A percentile compares a stretch with the other conserved stretches of the same genome.
Conservation (phyloP, 2,797 vertebrate species). For the Sebastes melanostomus region DNA sequence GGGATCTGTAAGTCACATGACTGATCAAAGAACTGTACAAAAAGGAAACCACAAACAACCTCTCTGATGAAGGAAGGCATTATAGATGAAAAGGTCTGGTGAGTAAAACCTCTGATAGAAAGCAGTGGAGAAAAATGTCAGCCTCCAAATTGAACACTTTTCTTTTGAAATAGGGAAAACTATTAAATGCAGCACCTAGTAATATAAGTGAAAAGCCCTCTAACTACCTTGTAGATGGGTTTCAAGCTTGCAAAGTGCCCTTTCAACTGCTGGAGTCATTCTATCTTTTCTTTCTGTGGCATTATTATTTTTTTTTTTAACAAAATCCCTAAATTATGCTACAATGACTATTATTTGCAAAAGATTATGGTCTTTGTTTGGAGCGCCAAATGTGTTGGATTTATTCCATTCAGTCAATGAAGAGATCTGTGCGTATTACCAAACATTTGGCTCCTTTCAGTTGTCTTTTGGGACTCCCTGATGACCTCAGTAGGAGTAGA, state of each 20-base stretch:
- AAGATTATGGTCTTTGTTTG: constrained; percentile 1
- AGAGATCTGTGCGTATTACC: neutral
- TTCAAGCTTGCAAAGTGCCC: neutral
- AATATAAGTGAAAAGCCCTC: neutral
- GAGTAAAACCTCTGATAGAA: neutral
- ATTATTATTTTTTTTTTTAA: neutral
- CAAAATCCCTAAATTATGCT: neutral
- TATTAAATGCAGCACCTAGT: no score
- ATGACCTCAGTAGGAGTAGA: neutral
- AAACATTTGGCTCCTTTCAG: neutral
- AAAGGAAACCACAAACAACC: neutral
- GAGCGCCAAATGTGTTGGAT: neutral
- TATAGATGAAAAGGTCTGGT: neutral
- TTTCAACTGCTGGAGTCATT: neutral
- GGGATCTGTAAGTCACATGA: neutral
- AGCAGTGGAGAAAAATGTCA: neutral
- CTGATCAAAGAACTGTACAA: neutral
- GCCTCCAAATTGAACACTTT: neutral
- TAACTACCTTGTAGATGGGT: neutral
- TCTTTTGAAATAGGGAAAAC: neutral
- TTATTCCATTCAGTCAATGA: neutral
- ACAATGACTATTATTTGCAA: neutral
- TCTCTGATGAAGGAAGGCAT: neutral
- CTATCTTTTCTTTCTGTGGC: neutral
- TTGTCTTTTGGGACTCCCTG: neutral